Evolutionary conservation across 2,113 vertebrate species (phyloP).

Genomic region (Astur gentilis): DNA sequence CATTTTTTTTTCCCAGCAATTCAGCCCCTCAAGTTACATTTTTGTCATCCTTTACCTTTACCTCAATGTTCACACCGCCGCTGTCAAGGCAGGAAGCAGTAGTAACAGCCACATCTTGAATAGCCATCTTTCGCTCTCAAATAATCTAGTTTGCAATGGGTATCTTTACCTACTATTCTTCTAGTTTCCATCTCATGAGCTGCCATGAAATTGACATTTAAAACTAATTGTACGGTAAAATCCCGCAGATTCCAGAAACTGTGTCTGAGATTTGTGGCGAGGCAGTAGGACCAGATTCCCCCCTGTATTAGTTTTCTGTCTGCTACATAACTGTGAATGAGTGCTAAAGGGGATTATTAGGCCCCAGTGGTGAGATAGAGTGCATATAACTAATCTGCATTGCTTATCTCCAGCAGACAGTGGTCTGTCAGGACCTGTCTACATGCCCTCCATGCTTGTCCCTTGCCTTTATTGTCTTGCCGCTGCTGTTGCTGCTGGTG

Average conservation of each 20-base stretch:
- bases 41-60: slow-evolving; percentile 16
- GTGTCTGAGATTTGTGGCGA: slow-evolving; percentile 71
- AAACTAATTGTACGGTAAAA: slow-evolving; percentile 88
- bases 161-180: slow-evolving; percentile 67
- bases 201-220: slow-evolving; percentile 93
- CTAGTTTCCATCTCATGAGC: slow-evolving; percentile 84
- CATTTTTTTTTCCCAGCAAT: neutral
- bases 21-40: slow-evolving; percentile 6
- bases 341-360: slow-evolving; percentile 79
- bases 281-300: slow-evolving; percentile 54
- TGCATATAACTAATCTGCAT: slow-evolving; percentile 74
- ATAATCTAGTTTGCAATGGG: slow-evolving; percentile 68
- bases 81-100: neutral
- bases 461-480: slow-evolving; percentile 76
- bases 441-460: slow-evolving; percentile 70
- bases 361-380: slow-evolving; percentile 72
- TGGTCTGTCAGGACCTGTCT: slow-evolving; percentile 70
- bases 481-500: slow-evolving; percentile 51
- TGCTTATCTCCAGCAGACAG: slow-evolving; percentile 73
- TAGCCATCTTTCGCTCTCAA: slow-evolving; percentile 41
- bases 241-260: slow-evolving; percentile 70
- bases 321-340: slow-evolving; percentile 72
- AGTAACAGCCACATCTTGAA: slow-evolving; percentile 6
- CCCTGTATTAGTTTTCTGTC: slow-evolving; percentile 73
- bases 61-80: neutral